Percentiles rank a stretch among this genome's conserved stretches.
These are phyloP conservation scores for Thripadectes ignobilis DNA, from an alignment of 2,797 vertebrate species.

Conservation along the genomic window DNA sequence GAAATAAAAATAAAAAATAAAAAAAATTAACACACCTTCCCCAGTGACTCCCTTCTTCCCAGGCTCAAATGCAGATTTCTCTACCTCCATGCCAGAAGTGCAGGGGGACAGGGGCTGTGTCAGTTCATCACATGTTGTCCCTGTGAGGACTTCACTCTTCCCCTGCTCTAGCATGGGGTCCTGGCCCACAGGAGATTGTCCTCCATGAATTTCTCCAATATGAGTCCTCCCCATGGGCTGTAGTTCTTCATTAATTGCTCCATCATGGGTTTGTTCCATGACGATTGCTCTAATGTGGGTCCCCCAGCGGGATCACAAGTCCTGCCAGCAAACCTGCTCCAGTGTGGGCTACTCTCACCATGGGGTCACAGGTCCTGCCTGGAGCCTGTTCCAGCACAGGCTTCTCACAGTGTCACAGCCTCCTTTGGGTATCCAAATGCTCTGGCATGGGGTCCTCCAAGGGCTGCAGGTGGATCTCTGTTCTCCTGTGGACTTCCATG, in stretches of 20 bases:
- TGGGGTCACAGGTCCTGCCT: neutral
- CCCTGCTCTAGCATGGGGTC: neutral
- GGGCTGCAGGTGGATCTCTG: too few relatives aligned
- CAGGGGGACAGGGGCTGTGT: fast-evolving
- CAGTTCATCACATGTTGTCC: neutral
- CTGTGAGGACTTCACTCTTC: neutral
- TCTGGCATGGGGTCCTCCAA: neutral
- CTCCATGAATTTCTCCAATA: neutral
- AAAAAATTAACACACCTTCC: neutral
- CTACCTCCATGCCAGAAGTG: fast-evolving
- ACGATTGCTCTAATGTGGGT: neutral
- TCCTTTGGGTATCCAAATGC: neutral
- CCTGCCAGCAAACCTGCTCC: neutral
- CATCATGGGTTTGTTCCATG: fast-evolving
- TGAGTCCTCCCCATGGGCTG: neutral
- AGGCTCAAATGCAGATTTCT: neutral
- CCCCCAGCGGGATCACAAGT: neutral
- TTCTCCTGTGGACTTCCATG: neutral
- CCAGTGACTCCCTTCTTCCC: neutral
- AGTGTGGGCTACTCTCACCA: neutral
- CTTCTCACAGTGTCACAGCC: neutral
- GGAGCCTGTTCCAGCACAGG: neutral
- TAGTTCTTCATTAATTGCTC: neutral
- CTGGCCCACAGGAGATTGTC: neutral
- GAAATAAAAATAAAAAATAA: neutral